These are phyloP conservation scores for Nephotettix cincticeps DNA, from an alignment of 1,140 invertebrate species.

Conservation along the genomic window DNA sequence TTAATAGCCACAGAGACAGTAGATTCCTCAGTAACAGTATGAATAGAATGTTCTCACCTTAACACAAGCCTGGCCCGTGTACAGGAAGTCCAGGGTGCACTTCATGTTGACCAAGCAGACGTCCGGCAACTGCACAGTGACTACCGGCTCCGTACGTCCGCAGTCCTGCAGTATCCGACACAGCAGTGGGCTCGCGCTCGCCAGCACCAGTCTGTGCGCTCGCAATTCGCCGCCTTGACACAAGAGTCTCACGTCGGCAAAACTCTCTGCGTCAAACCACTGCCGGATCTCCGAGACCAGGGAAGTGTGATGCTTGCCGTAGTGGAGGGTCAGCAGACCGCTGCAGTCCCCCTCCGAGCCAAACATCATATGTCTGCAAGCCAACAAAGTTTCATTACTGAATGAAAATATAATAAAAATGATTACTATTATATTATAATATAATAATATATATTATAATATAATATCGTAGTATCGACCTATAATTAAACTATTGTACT, in stretches of 20 bases:
- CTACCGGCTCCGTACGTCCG: conserved; percentile 53
- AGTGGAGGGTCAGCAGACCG: conserved; percentile 79
- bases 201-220: conserved; percentile 78
- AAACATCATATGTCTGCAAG: conserved; percentile 27
- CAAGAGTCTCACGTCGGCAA: conserved; percentile 76
- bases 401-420: no score
- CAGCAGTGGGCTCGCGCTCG: conserved; percentile 78
- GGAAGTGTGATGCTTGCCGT: conserved; percentile 86
- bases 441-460: no score
- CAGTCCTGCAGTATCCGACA: conserved; percentile 71
- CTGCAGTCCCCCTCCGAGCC: conserved; percentile 44
- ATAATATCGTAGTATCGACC: no score
- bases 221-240: conserved; percentile 71
- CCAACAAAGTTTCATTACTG: no score
- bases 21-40: no score
- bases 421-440: no score
- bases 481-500: no score
- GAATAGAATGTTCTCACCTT: no score
- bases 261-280: conserved; percentile 77
- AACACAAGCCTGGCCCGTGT: conserved; percentile 79
- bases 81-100: conserved; percentile 77
- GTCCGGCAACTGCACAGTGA: conserved; percentile 74
- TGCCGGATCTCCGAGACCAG: conserved; percentile 82
- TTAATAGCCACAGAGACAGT: no score
- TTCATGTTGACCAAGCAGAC: conserved; percentile 72